Evolutionary conservation across 30 jellyfish, hydroid and myxozoan genomes (phyloP).

Genomic region (Hydractinia symbiolongicarpus): DNA sequence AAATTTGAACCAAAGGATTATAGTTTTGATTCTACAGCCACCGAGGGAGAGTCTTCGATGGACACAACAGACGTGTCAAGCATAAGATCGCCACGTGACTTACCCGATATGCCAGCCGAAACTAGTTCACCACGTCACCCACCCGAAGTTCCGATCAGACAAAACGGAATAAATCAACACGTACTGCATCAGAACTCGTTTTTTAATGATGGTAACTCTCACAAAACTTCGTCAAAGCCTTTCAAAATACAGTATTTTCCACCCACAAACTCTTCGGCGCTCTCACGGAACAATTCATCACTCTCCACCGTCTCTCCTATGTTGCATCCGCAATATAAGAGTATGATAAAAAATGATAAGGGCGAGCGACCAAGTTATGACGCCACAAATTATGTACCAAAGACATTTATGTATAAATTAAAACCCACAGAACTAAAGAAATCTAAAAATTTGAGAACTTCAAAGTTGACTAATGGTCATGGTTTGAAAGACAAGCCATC

Average conservation of each 20-base stretch:
- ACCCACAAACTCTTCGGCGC: not conserved
- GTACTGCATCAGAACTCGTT: not conserved
- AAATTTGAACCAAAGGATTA: no score
- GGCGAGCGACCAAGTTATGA: constrained; percentile 3
- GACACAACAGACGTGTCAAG: no score
- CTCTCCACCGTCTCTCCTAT: not conserved
- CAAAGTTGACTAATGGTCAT: not conserved
- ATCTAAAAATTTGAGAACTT: not conserved
- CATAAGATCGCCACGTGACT: not conserved
- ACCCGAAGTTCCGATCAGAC: constrained; percentile 10
- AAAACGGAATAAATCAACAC: not conserved
- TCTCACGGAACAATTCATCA: not conserved
- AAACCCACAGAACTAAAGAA: not conserved
- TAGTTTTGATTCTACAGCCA: no score
- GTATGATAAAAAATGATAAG: not conserved
- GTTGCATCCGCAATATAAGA: not conserved
- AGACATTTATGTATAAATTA: not conserved
- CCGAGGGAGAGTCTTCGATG: no score
- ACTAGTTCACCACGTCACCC: not conserved
- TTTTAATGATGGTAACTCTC: not conserved
- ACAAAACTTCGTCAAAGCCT: not conserved
- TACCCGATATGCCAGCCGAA: not conserved
- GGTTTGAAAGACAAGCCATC: not conserved
- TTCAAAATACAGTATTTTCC: no score
- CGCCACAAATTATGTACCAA: constrained; percentile 15